phyloP scores from a whole-genome alignment of 35 echinoderm and acorn worm genomes.

The Eucidaris tribuloides region DNA sequence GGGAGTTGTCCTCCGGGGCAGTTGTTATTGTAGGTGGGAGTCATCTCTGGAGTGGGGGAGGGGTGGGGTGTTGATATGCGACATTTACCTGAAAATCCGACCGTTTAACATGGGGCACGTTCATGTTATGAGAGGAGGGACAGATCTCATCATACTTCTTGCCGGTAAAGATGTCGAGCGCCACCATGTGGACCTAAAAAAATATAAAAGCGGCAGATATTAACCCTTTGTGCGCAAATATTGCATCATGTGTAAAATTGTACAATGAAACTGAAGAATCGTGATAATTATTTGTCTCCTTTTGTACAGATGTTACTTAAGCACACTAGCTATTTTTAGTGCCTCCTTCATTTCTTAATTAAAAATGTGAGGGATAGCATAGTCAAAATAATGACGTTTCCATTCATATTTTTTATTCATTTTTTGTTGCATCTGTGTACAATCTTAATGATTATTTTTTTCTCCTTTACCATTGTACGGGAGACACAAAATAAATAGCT shows the following conservation, averaged over 20 bases:
- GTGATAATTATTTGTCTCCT: background rate
- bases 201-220: background rate
- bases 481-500: too few relatives aligned
- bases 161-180: constrained; percentile 66
- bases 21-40: too few relatives aligned
- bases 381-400: background rate
- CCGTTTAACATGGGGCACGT: constrained; percentile 70
- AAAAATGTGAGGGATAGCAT: background rate
- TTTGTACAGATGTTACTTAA: background rate
- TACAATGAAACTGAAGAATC: background rate
- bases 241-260: background rate
- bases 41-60: too few relatives aligned
- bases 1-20: too few relatives aligned
- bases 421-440: too few relatives aligned
- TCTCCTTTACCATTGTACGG: too few relatives aligned
- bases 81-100: constrained; percentile 67
- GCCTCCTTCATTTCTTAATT: background rate
- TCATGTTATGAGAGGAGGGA: constrained; percentile 80
- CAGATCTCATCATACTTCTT: constrained; percentile 90
- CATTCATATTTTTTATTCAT: too few relatives aligned
- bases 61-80: too few relatives aligned
- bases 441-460: too few relatives aligned
- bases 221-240: background rate
- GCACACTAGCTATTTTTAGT: background rate
- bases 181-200: constrained; percentile 77